These are phyloP conservation scores for Oryzaephilus surinamensis DNA, from an alignment of 1,140 invertebrate species.

Conservation along the genomic window DNA sequence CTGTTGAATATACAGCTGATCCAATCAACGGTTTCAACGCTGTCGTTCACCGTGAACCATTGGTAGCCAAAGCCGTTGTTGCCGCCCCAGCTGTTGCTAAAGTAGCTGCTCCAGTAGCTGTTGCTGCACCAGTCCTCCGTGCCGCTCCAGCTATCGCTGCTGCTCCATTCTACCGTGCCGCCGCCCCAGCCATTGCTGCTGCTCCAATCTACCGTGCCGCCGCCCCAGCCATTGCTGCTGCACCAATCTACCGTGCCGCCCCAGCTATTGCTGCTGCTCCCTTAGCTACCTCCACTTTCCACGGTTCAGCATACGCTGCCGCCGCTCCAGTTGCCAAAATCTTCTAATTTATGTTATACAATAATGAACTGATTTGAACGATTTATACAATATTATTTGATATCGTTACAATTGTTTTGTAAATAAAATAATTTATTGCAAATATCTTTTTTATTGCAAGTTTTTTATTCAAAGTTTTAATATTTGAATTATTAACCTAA, in stretches of 20 bases:
- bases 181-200: slow-evolving; percentile 1
- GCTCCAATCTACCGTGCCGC: slow-evolving; percentile 29
- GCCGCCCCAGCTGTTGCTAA: slow-evolving; percentile 32
- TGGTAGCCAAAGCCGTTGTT: slow-evolving; percentile 26
- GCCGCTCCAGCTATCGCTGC: slow-evolving; percentile 6
- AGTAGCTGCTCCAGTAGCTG: slow-evolving; percentile 16
- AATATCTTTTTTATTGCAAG: too few species aligned
- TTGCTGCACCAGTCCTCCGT: slow-evolving; percentile 33
- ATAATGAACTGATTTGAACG: too few species aligned
- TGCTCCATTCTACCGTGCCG: slow-evolving; percentile 1
- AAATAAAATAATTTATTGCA: too few species aligned
- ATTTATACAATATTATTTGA: too few species aligned
- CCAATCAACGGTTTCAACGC: slow-evolving; percentile 51
- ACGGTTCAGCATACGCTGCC: slow-evolving; percentile 9
- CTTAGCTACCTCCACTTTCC: slow-evolving; percentile 36
- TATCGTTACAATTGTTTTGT: too few species aligned
- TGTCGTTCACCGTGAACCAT: slow-evolving; percentile 39
- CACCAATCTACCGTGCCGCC: slow-evolving; percentile 1
- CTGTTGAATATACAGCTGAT: slow-evolving; percentile 55
- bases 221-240: slow-evolving; percentile 41
- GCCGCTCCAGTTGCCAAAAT: slow-evolving; percentile 5
- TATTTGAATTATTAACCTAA: too few species aligned
- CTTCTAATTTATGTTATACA: too few species aligned
- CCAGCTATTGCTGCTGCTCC: slow-evolving; percentile 43
- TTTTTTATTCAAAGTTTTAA: too few species aligned